Conservation (phyloP, 2,113 vertebrate genomes). For the Gavia stellata region DNA sequence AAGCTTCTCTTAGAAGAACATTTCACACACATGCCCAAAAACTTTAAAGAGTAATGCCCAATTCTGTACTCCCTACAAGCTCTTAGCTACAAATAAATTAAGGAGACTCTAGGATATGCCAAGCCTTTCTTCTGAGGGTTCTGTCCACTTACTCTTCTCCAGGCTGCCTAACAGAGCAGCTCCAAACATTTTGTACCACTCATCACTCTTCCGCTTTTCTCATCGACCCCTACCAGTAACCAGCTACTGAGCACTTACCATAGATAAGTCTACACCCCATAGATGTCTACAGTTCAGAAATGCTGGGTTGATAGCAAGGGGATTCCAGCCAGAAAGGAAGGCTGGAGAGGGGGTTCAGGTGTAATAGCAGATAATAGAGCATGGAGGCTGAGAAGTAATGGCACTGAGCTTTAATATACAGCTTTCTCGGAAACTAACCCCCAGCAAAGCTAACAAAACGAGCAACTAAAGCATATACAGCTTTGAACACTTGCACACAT, state of each 20-base stretch:
- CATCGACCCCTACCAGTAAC: neutral
- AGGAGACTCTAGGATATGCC: neutral
- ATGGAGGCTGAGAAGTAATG: neutral
- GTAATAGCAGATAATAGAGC: neutral
- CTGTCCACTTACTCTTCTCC: neutral
- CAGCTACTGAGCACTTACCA: neutral
- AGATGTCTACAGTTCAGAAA: neutral
- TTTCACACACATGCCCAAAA: neutral
- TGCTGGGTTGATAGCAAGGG: neutral
- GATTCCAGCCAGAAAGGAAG: neutral
- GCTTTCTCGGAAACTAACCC: neutral
- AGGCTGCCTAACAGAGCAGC: neutral
- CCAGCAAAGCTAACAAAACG: neutral
- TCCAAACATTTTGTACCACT: neutral
- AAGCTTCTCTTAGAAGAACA: neutral
- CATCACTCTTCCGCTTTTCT: neutral
- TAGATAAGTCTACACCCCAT: too few species aligned
- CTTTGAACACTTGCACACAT: neutral
- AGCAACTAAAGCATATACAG: neutral
- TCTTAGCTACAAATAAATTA: neutral
- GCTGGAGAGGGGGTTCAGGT: neutral
- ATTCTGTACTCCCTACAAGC: neutral
- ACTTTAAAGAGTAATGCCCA: neutral
- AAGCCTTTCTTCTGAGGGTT: neutral
- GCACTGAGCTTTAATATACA: neutral